phyloP scores from a whole-genome alignment of 1,140 invertebrate genomes.

The Helicoverpa armigera region DNA sequence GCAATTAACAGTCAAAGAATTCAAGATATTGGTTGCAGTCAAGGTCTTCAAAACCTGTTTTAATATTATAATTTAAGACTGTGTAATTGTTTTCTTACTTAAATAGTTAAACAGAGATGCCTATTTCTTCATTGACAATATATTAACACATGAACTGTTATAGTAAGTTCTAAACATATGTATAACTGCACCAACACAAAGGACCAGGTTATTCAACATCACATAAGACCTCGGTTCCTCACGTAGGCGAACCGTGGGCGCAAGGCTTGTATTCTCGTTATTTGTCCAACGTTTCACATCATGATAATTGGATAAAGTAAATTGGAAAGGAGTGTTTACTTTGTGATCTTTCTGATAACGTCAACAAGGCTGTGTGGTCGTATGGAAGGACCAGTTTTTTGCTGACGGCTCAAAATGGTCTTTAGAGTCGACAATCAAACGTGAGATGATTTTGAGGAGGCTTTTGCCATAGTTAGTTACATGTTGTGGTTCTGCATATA shows the following conservation, averaged over 20 bases:
- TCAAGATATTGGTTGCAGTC: neutral
- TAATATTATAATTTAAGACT: neutral
- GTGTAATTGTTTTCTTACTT: neutral
- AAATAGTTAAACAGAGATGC: neutral
- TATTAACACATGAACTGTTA: too few relatives aligned
- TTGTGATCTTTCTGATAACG: conserved; percentile 8
- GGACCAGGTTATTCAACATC: conserved; percentile 22
- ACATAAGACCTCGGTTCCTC: conserved; percentile 24
- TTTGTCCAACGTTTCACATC: conserved; percentile 32
- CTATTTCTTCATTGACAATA: neutral
- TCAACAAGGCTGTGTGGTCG: neutral
- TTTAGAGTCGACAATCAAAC: neutral
- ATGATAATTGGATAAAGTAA: conserved; percentile 39
- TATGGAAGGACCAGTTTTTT: conserved; percentile 1
- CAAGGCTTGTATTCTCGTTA: conserved; percentile 40
- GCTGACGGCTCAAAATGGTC: neutral
- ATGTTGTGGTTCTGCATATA: neutral
- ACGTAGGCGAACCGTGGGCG: conserved; percentile 39
- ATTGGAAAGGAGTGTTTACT: conserved; percentile 28
- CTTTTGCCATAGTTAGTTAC: neutral
- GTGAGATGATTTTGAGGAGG: neutral
- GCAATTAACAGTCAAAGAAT: conserved; percentile 14
- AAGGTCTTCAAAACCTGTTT: neutral
- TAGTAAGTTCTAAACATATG: neutral
- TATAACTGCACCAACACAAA: conserved; percentile 3